Evolutionary conservation across 2,888 invertebrate genomes (phyloP).

Genomic region (Platycheirus albimanus): DNA sequence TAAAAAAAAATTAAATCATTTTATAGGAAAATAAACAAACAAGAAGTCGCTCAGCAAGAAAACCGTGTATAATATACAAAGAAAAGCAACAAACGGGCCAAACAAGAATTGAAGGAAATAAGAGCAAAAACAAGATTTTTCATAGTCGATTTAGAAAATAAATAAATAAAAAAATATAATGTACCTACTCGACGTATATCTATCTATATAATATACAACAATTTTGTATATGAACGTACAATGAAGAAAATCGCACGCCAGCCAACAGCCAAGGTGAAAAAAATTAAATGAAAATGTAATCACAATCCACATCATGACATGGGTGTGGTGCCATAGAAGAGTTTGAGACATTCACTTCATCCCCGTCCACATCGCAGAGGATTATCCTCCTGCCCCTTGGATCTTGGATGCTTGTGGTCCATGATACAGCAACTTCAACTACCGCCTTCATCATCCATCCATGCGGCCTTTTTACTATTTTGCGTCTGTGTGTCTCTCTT

Average conservation of each 20-base stretch:
- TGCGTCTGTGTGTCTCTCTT: constrained; percentile 53
- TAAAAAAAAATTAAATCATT: constrained; percentile 30
- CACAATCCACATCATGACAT: constrained; percentile 74
- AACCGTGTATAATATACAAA: constrained; percentile 60
- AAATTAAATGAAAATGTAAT: constrained; percentile 75
- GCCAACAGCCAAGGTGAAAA: constrained; percentile 74
- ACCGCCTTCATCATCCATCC: constrained; percentile 57
- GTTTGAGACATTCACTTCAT: constrained; percentile 74
- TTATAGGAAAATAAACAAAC: constrained; percentile 68
- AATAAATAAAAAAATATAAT: constrained; percentile 62
- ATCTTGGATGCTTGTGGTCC: constrained; percentile 22
- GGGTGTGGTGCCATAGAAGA: constrained; percentile 74
- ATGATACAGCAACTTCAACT: constrained; percentile 36
- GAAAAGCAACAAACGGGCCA: constrained; percentile 67
- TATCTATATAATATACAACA: not conserved
- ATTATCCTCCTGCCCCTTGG: constrained; percentile 20
- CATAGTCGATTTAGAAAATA: constrained; percentile 73
- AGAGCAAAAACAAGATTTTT: constrained; percentile 74
- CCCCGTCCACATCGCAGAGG: constrained; percentile 65
- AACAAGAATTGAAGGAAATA: constrained; percentile 73
- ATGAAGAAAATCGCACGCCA: constrained; percentile 74
- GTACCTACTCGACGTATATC: no score
- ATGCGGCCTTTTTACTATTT: constrained; percentile 32
- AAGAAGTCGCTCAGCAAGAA: constrained; percentile 70
- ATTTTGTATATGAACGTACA: constrained; percentile 37